Evolutionary conservation across 2,797 vertebrate species (phyloP).

Genomic region (Sus cebifrons): DNA sequence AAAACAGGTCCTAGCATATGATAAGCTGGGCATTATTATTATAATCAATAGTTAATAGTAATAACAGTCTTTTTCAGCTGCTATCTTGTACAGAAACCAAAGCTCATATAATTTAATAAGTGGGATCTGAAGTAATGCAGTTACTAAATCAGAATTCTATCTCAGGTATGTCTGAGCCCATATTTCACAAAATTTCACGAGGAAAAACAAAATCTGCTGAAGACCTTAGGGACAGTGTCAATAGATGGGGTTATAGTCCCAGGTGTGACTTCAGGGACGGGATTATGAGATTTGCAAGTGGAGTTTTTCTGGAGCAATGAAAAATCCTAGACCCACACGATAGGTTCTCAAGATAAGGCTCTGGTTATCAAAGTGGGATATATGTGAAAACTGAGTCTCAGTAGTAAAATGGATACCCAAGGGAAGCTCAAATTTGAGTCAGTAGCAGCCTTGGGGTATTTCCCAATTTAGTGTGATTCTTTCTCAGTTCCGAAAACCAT

Average conservation of each 20-base stretch:
- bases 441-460: neutral
- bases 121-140: neutral
- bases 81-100: neutral
- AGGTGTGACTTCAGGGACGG: neutral
- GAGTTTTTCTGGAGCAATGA: neutral
- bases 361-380: neutral
- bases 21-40: neutral
- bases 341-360: neutral
- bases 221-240: neutral
- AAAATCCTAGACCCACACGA: neutral
- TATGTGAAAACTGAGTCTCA: too few relatives aligned
- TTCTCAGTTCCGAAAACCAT: neutral
- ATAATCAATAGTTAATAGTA: neutral
- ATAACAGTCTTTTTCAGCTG: neutral
- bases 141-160: neutral
- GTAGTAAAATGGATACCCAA: neutral
- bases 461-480: neutral
- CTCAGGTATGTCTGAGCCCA: neutral
- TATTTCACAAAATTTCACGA: neutral
- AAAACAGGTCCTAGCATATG: neutral
- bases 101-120: conserved; percentile 7
- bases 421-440: accelerated
- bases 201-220: neutral
- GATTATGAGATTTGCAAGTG: accelerated
- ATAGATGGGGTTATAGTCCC: neutral